phyloP scores from a whole-genome alignment of 2,797 vertebrate genomes.

The Hypotaenidia philippensis region DNA sequence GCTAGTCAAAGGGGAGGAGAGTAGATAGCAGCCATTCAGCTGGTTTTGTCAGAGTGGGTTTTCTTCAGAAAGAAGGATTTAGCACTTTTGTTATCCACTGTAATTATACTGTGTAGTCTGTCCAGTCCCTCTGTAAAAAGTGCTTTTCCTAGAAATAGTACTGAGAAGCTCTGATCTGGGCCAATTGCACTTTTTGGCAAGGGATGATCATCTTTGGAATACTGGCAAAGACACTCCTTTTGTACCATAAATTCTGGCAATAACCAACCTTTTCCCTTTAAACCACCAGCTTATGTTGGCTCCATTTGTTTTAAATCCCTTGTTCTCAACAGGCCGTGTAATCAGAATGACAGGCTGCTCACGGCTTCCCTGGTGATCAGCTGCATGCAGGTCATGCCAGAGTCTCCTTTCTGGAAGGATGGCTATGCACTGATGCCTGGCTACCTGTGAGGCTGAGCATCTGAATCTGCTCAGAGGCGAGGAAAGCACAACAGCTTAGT shows the following conservation, averaged over 20 bases:
- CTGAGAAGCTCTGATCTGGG: not conserved
- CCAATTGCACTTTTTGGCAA: not conserved
- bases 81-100: not conserved
- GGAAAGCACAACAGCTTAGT: not conserved
- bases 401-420: not conserved
- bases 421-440: not conserved
- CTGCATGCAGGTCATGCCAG: not conserved
- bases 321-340: not conserved
- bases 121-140: not conserved
- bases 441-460: not conserved
- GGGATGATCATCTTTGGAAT: not conserved
- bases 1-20: not conserved
- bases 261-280: constrained; percentile 24
- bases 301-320: constrained; percentile 8
- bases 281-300: constrained; percentile 13
- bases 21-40: not conserved
- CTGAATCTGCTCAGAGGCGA: not conserved
- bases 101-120: not conserved
- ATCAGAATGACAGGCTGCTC: constrained; percentile 2
- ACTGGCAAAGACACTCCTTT: not conserved
- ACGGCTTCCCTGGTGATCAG: not conserved
- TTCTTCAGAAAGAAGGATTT: constrained; percentile 13
- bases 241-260: constrained; percentile 32
- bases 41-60: constrained; percentile 7
- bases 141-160: not conserved